Conservation (phyloP, 1,140 invertebrate genomes). For the Macrosteles quadrilineatus region DNA sequence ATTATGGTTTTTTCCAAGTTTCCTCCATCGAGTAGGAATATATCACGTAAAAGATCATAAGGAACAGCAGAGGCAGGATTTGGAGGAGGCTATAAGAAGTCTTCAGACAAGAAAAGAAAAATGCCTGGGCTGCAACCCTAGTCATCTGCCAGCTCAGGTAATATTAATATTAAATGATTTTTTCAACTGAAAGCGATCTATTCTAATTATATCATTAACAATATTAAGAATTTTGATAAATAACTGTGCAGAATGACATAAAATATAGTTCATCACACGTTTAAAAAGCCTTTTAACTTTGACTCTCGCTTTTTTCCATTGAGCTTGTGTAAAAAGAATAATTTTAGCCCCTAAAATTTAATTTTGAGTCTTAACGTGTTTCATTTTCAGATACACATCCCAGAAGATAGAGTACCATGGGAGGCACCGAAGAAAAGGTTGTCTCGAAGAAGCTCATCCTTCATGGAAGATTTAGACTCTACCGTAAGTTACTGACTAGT, state of each 20-base stretch:
- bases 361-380: too few species aligned
- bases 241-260: too few species aligned
- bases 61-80: background rate
- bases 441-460: conserved; percentile 32
- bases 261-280: too few species aligned
- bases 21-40: conserved; percentile 51
- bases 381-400: conserved; percentile 41
- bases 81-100: conserved; percentile 27
- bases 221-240: too few species aligned
- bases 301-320: too few species aligned
- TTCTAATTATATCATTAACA: too few species aligned
- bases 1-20: conserved; percentile 43
- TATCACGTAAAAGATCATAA: conserved; percentile 35
- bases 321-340: too few species aligned
- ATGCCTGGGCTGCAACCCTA: conserved; percentile 47
- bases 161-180: too few species aligned
- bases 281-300: too few species aligned
- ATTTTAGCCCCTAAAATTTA: too few species aligned
- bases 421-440: conserved; percentile 44
- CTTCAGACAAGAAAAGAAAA: conserved; percentile 42
- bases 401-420: conserved; percentile 54
- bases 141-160: conserved; percentile 37
- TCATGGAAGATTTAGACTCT: background rate
- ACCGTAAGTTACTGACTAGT: conserved; percentile 17
- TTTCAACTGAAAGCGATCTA: too few species aligned